phyloP scores from a whole-genome alignment of 2,888 invertebrate species.

The Spilarctia lutea region DNA sequence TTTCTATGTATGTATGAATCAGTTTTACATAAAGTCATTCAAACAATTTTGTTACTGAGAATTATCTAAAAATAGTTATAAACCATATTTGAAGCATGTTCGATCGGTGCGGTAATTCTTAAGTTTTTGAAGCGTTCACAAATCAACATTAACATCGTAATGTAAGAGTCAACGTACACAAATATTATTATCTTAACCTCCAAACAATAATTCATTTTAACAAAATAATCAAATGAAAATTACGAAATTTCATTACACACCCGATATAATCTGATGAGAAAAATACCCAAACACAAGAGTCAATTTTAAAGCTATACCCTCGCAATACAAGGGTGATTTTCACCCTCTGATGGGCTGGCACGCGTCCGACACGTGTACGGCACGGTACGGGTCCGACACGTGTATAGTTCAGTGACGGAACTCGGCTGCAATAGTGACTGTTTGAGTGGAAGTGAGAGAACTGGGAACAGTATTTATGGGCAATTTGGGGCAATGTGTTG shows the following conservation, averaged over 20 bases:
- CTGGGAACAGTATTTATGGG: conserved; percentile 43
- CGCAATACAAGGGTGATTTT: conserved; percentile 55
- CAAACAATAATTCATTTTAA: conserved; percentile 5
- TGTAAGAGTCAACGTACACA: not conserved
- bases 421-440: conserved; percentile 65
- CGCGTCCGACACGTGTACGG: conserved; percentile 41
- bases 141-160: not conserved
- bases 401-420: conserved; percentile 64
- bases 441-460: conserved; percentile 70
- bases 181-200: not conserved
- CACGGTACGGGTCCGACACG: conserved; percentile 55
- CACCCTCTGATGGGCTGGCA: conserved; percentile 48
- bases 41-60: too few species aligned
- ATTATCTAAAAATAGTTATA: too few species aligned
- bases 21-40: too few species aligned
- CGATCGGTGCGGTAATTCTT: too few species aligned
- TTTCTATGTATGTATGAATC: too few species aligned
- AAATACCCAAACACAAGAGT: conserved; percentile 51
- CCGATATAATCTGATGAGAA: conserved; percentile 43
- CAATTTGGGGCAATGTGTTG: conserved; percentile 27
- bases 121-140: too few species aligned
- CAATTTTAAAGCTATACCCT: conserved; percentile 54
- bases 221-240: conserved; percentile 40
- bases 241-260: conserved; percentile 27
- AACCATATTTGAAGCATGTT: too few species aligned